Evolutionary conservation across 35 echinoderm and acorn worm species (phyloP).

Genomic region (Holothuria glaberrima): DNA sequence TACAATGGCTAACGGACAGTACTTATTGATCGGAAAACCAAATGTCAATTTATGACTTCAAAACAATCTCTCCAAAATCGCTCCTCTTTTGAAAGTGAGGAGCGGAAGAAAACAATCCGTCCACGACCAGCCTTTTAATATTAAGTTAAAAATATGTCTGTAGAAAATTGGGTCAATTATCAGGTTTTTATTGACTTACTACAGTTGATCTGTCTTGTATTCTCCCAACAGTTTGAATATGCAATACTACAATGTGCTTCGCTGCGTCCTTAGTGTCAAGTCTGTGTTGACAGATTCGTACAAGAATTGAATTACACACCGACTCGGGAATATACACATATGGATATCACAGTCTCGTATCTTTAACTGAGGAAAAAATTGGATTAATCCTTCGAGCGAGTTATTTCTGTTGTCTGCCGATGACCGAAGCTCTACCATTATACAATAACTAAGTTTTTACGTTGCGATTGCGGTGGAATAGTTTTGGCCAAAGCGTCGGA

Average conservation of each 20-base stretch:
- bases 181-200: constrained; percentile 40
- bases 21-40: constrained; percentile 17
- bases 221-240: constrained; percentile 45
- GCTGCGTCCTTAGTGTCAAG: constrained; percentile 47
- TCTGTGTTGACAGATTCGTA: constrained; percentile 40
- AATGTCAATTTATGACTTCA: constrained; percentile 9
- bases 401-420: background rate
- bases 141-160: background rate
- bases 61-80: background rate
- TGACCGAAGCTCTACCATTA: background rate
- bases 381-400: constrained; percentile 9
- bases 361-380: background rate
- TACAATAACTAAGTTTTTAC: too few relatives aligned
- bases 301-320: constrained; percentile 27
- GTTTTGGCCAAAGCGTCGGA: too few relatives aligned
- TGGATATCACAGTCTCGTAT: constrained; percentile 23
- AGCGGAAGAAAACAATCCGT: background rate
- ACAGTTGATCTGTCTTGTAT: constrained; percentile 23
- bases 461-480: too few relatives aligned
- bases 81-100: background rate
- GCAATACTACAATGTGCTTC: constrained; percentile 35
- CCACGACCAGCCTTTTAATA: background rate
- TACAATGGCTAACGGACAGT: constrained; percentile 42
- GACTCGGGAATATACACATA: constrained; percentile 40
- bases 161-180: constrained; percentile 49